Percentiles rank a stretch among this genome's conserved stretches.
These are phyloP conservation scores for Sinocyclocheilus maitianheensis DNA, from an alignment of 2,113 vertebrate species.

Conservation along the genomic window DNA sequence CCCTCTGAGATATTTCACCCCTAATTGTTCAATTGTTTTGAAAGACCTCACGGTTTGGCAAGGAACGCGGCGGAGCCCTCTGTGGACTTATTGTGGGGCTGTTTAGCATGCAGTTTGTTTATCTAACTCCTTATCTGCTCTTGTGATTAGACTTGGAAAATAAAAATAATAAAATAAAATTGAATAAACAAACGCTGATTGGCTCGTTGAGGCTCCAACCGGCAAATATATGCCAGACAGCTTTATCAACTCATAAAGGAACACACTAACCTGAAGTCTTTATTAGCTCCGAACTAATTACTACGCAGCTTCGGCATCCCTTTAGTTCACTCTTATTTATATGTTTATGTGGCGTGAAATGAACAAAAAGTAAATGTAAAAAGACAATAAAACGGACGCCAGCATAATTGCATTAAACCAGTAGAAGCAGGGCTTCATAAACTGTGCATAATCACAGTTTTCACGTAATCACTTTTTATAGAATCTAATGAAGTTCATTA, in stretches of 20 bases:
- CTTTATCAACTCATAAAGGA: slow-evolving; percentile 57
- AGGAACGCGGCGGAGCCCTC: slow-evolving; percentile 72
- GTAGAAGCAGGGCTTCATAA: slow-evolving; percentile 41
- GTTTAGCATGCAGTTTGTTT: slow-evolving; percentile 57
- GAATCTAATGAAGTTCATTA: slow-evolving; percentile 44
- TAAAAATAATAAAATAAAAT: slow-evolving; percentile 44
- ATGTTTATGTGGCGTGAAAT: slow-evolving; percentile 46
- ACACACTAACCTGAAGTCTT: slow-evolving; percentile 36
- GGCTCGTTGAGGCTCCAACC: slow-evolving; percentile 61
- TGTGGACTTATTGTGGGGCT: slow-evolving; percentile 60
- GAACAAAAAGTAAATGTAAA: slow-evolving; percentile 44
- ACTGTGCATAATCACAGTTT: slow-evolving; percentile 43
- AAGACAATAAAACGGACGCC: slow-evolving; percentile 25
- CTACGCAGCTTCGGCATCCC: slow-evolving; percentile 28
- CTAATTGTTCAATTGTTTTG: slow-evolving; percentile 81
- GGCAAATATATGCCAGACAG: slow-evolving; percentile 60
- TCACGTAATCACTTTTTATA: slow-evolving; percentile 36
- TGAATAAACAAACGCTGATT: slow-evolving; percentile 61
- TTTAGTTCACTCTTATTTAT: slow-evolving; percentile 45
- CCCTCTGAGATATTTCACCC: slow-evolving; percentile 70
- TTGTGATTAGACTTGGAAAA: slow-evolving; percentile 54
- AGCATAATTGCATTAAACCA: slow-evolving; percentile 30
- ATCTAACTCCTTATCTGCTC: slow-evolving; percentile 68
- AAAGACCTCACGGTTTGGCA: slow-evolving; percentile 69
- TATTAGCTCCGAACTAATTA: slow-evolving; percentile 43